phyloP scores from a whole-genome alignment of 2,888 invertebrate genomes.

The Cephus pygmeus region DNA sequence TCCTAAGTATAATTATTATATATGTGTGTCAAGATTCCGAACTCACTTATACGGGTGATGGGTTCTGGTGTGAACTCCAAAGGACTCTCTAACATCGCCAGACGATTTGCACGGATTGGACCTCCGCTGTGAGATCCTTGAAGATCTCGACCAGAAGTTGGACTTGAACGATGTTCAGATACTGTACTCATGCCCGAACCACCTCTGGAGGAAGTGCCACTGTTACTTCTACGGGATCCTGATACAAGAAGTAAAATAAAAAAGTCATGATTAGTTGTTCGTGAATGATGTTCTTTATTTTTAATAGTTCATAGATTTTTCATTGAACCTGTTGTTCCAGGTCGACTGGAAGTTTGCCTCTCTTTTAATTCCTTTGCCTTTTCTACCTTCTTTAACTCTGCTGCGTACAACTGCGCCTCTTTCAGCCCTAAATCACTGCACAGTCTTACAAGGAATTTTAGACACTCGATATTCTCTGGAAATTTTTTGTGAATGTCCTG shows the following conservation, averaged over 20 bases:
- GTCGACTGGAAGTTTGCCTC: slow-evolving; percentile 70
- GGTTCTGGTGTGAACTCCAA: slow-evolving; percentile 41
- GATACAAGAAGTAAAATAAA: slow-evolving; percentile 20
- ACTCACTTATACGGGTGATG: slow-evolving; percentile 37
- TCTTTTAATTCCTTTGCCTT: slow-evolving; percentile 70
- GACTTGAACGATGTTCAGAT: slow-evolving; percentile 64
- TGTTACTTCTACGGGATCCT: slow-evolving; percentile 70
- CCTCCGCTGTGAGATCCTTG: slow-evolving; percentile 44
- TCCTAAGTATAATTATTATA: not conserved
- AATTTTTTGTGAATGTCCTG: slow-evolving; percentile 88
- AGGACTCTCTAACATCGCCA: slow-evolving; percentile 42
- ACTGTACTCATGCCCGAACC: slow-evolving; percentile 70
- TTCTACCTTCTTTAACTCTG: slow-evolving; percentile 83
- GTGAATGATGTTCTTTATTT: not conserved
- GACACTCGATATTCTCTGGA: slow-evolving; percentile 94
- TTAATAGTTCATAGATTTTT: not conserved
- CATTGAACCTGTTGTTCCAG: slow-evolving; percentile 58
- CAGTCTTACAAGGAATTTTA: slow-evolving; percentile 88
- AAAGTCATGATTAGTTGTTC: not conserved
- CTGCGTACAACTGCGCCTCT: slow-evolving; percentile 87
- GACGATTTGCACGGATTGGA: slow-evolving; percentile 34
- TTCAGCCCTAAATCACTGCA: slow-evolving; percentile 91
- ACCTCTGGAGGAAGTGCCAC: slow-evolving; percentile 70
- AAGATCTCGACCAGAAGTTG: slow-evolving; percentile 45
- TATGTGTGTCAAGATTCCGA: not conserved